Evolutionary conservation across 1,140 invertebrate species (phyloP), one percentile per base, ranked within the genome.

Genomic region (Streblospio benedicti): DNA sequence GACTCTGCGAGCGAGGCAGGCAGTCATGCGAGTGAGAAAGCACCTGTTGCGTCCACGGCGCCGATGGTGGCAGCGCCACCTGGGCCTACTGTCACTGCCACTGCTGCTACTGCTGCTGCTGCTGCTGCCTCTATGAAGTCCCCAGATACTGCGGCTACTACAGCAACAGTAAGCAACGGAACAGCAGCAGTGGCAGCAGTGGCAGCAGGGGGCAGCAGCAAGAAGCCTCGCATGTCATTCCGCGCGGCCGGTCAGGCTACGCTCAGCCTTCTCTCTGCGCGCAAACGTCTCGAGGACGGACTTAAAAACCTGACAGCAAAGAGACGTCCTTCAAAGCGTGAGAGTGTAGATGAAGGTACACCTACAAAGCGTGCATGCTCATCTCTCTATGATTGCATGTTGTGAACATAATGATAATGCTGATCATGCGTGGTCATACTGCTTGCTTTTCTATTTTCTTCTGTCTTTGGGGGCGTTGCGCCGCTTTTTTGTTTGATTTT

Each of bases 171-270:
- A 27, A 47, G 18, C 18, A 20, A 27, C 44, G n/a, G 27, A 47
- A 47, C 27, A 27, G 44, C 27, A 20, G 44, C 18, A n/a, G 44
- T 47, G 44, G 27, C 44, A 47, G 27, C 44, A 41, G 32, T 33
- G 16, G 44, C 16, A 51, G 4, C n/a, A 25, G 45, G 28, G 23
- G 45, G 27, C 47, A 59, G 23, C 16, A 59, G 23, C 28, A 51
- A 32, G 18, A n/a, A 27, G 4, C 4, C n/a, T 4, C 44, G 30
- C 31, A 77, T 77, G 74, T 77, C 75, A 12, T 77, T 77, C 57
- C 69, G 70, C 38, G 72, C 74, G 12, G 73, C 74, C 44, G 72
- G 74, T 56, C 73, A 76, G 56, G 75, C 75, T 16, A 75, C 75
- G 0, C 66, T 77, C 53, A 75, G 69, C 27, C 71, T 77, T 51